A percentile compares a stretch with the other conserved stretches of the same genome.
Evolutionary conservation across 2,888 invertebrate species (phyloP).

Genomic region (Phengaris arion): DNA sequence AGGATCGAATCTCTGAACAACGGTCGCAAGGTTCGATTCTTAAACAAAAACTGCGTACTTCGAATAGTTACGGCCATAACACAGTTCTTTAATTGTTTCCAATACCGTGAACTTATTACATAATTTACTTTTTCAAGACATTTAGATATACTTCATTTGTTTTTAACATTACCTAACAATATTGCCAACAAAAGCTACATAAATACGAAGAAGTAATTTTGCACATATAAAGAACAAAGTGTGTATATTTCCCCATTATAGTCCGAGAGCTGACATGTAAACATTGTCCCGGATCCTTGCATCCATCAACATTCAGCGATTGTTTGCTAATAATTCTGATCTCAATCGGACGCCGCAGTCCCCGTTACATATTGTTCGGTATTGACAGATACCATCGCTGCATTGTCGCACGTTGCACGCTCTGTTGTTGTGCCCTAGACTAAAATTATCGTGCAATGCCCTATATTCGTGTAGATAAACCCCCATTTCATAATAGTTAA

Average conservation of each 20-base stretch:
- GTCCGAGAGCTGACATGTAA: slow-evolving; percentile 12
- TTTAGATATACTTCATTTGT: too few relatives aligned
- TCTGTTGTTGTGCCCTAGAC: slow-evolving; percentile 9
- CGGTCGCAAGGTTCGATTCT: neutral
- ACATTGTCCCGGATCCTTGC: neutral
- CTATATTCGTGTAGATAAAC: neutral
- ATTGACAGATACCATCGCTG: slow-evolving; percentile 38
- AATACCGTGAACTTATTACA: too few relatives aligned
- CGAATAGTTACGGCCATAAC: neutral
- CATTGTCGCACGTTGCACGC: slow-evolving; percentile 36
- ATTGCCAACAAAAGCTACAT: too few relatives aligned
- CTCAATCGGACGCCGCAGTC: slow-evolving; percentile 8
- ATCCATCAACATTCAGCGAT: slow-evolving; percentile 26
- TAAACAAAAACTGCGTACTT: neutral
- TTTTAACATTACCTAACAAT: too few relatives aligned
- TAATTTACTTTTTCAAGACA: too few relatives aligned
- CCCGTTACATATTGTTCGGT: slow-evolving; percentile 39
- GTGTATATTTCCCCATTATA: neutral
- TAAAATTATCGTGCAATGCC: neutral
- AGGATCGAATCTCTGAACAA: neutral
- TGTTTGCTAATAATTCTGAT: slow-evolving; percentile 27
- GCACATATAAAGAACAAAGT: too few relatives aligned
- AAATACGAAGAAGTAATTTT: too few relatives aligned
- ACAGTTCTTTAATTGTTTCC: neutral
- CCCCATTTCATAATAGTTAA: neutral